phyloP scores from a whole-genome alignment of 1,140 invertebrate genomes.

The Caenorhabditis brenneri region DNA sequence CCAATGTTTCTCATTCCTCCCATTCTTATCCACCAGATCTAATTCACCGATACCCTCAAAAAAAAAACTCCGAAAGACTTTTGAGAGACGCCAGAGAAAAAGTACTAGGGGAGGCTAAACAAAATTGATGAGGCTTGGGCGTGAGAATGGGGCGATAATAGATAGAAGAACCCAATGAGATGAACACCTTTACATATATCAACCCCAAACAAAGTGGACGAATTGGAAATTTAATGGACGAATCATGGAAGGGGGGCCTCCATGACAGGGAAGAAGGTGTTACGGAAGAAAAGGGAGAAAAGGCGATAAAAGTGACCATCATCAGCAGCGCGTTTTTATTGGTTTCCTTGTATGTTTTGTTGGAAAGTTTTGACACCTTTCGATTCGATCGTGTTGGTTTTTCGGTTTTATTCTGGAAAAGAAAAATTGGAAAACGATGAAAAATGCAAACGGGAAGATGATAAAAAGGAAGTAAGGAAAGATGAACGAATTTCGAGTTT shows the following conservation, averaged over 20 bases:
- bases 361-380: no score
- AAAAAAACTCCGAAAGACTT: neutral
- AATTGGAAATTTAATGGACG: conserved; percentile 25
- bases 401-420: no score
- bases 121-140: conserved; percentile 41
- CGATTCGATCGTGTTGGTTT: no score
- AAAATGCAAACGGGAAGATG: no score
- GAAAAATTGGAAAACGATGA: no score
- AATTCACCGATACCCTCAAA: conserved; percentile 36
- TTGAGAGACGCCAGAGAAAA: neutral
- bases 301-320: neutral
- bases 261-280: neutral
- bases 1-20: neutral
- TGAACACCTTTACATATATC: conserved; percentile 35
- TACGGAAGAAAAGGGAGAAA: neutral
- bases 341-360: neutral
- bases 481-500: no score
- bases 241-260: neutral
- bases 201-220: neutral
- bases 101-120: neutral
- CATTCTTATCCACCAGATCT: neutral
- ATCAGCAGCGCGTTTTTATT: neutral
- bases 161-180: neutral
- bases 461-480: no score
- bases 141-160: conserved; percentile 18